Evolutionary conservation across 2,113 vertebrate species (phyloP).

Genomic region (Apistogramma diplotaenia): DNA sequence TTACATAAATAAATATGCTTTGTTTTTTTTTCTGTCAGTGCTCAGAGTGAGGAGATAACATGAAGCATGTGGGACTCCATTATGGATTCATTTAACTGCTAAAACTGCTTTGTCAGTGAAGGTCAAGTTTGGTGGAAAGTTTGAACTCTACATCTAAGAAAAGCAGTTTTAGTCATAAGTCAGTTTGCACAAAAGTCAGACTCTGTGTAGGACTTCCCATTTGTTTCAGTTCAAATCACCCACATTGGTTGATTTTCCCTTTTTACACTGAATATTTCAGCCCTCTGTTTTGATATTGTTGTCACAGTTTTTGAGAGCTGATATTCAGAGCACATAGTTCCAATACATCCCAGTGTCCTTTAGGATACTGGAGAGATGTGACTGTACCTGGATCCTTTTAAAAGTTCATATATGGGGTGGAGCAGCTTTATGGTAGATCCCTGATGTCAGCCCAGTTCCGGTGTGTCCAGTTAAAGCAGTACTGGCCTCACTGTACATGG

Average conservation of each 20-base stretch:
- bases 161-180: neutral
- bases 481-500: conserved; percentile 83
- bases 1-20: conserved; percentile 67
- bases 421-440: conserved; percentile 90
- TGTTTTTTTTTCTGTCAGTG: neutral
- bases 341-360: neutral
- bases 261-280: neutral
- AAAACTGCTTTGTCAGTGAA: neutral
- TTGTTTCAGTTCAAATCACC: neutral
- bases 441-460: conserved; percentile 72
- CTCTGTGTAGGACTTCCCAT: neutral
- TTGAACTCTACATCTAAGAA: neutral
- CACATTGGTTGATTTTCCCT: neutral
- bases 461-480: conserved; percentile 82
- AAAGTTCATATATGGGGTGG: conserved; percentile 77
- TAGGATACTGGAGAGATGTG: neutral
- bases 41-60: conserved; percentile 1
- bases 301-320: neutral
- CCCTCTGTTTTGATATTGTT: neutral
- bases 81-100: neutral
- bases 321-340: neutral
- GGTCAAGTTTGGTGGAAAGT: neutral
- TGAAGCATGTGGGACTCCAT: neutral
- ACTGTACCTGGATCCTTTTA: neutral
- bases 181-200: neutral